These are phyloP conservation scores for Spheniscus humboldti DNA, from an alignment of 2,797 vertebrate species.

Conservation along the genomic window DNA sequence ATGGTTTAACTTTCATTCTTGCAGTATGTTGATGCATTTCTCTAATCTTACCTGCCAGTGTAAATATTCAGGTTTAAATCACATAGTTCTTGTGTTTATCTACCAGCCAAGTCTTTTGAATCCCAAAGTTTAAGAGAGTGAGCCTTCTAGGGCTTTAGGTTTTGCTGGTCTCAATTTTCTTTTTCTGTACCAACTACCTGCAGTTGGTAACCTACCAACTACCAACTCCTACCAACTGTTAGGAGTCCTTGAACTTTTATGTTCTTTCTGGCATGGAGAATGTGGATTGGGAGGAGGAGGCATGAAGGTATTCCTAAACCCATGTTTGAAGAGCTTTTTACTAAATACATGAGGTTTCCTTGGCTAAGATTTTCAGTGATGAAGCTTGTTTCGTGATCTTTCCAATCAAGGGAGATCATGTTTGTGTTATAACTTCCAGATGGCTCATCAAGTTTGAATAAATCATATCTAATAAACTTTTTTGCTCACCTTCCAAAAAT, in stretches of 20 bases:
- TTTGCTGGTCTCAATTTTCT: not conserved
- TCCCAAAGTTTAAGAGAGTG: not conserved
- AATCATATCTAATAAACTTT: not conserved
- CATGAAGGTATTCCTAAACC: not conserved
- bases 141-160: not conserved
- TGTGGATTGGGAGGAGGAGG: not conserved
- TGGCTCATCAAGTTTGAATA: not conserved
- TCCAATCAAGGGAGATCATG: not conserved
- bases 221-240: not conserved
- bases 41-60: not conserved
- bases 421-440: constrained; percentile 8
- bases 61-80: not conserved
- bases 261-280: not conserved
- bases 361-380: not conserved
- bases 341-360: not conserved
- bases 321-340: not conserved
- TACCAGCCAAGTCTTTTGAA: not conserved
- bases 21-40: not conserved
- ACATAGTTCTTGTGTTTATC: not conserved
- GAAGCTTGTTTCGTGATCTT: not conserved
- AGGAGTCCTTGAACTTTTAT: not conserved
- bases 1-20: not conserved
- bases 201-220: no score
- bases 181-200: not conserved
- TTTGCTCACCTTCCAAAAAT: not conserved